Evolutionary conservation across 2,113 vertebrate genomes (phyloP), one percentile per base, ranked within the genome.

Genomic region (Thunnus thynnus): DNA sequence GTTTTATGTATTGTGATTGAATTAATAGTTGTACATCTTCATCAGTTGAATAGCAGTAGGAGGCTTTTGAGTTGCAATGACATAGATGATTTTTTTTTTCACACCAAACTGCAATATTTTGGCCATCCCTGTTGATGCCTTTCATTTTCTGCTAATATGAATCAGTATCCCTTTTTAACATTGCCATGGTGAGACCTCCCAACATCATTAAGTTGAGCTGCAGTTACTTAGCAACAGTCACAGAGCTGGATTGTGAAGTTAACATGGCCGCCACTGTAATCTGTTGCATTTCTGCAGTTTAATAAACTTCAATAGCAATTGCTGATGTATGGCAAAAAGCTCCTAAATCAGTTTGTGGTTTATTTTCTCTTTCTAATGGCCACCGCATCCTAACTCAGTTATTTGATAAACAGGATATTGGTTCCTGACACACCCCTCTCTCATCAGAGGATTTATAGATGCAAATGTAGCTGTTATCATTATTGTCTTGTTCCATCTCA

Each of bases 341-440:
- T 56, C 54, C 20, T 55, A 18, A 30, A 7, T 86, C 22, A n/a
- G 56, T 56, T 58, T 57, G 80, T 48, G 68, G 79, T 56, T 70
- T 81, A 2, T 58, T 25, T 73, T 4, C 67, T 71, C 55, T 62
- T 62, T 54, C 18, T 84, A 76, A 84, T 74, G 82, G 70, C 25
- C 1, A 47, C 72, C 10, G n/a, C 80, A 77, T 82, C 64, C 44
- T 44, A 58, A 65, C 69, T 62, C 74, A 0, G 20, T 74, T 50
- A 75, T 78, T 69, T 60, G 66, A 86, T 86, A 70, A 83, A 88
- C 87, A 83, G 85, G 78, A 88, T 90, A 78, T 88, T 54, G 74
- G 60, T 66, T 85, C 51, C 57, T 60, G 75, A 75, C 58, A 64
- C 88, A 64, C 78, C 68, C 61, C 25, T 68, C 48, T 54, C 64